Conservation (phyloP, 2,888 invertebrate genomes). For the Pristionchus entomophagus region DNA sequence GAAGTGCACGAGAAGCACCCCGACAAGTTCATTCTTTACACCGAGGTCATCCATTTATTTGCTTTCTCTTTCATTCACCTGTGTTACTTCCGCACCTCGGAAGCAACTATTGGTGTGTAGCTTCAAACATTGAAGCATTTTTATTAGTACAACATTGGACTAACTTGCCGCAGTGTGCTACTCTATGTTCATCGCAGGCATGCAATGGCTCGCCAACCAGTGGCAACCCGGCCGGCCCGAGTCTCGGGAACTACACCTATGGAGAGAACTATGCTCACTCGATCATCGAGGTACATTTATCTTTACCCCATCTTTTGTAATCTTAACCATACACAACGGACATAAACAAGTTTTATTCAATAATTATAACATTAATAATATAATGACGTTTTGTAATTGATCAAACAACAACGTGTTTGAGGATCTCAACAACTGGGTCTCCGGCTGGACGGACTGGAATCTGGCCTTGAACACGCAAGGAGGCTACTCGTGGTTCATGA, state of each 20-base stretch:
- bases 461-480: slow-evolving; percentile 84
- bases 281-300: slow-evolving; percentile 65
- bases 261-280: slow-evolving; percentile 83
- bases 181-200: slow-evolving; percentile 27
- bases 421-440: slow-evolving; percentile 85
- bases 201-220: neutral
- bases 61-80: no score
- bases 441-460: slow-evolving; percentile 94
- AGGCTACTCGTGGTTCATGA: slow-evolving; percentile 88
- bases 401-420: no score
- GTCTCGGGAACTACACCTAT: slow-evolving; percentile 85
- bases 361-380: neutral
- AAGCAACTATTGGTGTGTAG: no score
- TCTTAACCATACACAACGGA: no score
- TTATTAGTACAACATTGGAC: no score
- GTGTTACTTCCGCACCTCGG: no score
- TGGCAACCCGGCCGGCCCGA: slow-evolving; percentile 24
- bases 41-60: slow-evolving; percentile 82
- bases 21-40: slow-evolving; percentile 84
- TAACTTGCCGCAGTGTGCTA: no score
- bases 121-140: no score
- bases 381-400: neutral
- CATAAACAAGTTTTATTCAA: no score
- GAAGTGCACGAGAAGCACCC: slow-evolving; percentile 82
- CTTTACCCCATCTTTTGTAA: no score